Percentiles rank a stretch among this genome's conserved stretches.
These are phyloP conservation scores for Serranus cabrilla DNA, from an alignment of 2,797 vertebrate genomes.

Conservation along the genomic window DNA sequence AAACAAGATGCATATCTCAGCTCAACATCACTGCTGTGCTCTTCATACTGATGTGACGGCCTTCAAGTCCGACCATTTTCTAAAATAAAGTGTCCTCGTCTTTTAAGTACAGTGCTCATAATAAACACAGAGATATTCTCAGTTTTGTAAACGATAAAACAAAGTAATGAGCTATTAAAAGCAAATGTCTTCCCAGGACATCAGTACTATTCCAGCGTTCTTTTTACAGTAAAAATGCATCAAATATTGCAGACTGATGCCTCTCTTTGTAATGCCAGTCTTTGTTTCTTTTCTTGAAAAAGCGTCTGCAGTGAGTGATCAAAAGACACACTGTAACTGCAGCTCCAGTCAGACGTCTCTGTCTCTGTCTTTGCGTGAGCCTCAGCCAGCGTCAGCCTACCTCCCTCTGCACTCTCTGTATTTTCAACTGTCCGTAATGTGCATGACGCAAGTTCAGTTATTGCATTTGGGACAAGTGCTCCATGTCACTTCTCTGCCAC, in stretches of 20 bases:
- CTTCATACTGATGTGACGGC: neutral
- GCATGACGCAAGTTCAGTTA: constrained; percentile 75
- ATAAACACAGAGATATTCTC: neutral
- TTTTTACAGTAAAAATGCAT: neutral
- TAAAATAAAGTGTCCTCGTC: neutral
- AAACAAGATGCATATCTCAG: neutral
- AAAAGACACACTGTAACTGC: constrained; percentile 12
- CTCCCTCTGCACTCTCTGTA: constrained; percentile 53
- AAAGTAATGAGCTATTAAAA: neutral
- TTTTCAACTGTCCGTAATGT: constrained; percentile 72
- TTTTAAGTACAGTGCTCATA: neutral
- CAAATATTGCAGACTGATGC: constrained; percentile 3
- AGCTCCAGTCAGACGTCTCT: constrained; percentile 11
- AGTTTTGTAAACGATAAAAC: neutral
- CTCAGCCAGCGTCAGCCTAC: constrained; percentile 33
- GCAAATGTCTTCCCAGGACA: constrained; percentile 12
- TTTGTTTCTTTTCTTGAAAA: neutral
- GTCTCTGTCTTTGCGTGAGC: constrained; percentile 24
- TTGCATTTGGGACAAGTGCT: constrained; percentile 78
- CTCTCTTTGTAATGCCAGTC: constrained; percentile 7
- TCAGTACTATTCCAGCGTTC: neutral
- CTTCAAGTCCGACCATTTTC: neutral
- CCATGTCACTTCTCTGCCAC: constrained; percentile 75
- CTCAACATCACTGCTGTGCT: neutral
- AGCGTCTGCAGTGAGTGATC: constrained; percentile 8